Conservation (phyloP, 2,888 invertebrate genomes). For the Eutolmus rufibarbis region DNA sequence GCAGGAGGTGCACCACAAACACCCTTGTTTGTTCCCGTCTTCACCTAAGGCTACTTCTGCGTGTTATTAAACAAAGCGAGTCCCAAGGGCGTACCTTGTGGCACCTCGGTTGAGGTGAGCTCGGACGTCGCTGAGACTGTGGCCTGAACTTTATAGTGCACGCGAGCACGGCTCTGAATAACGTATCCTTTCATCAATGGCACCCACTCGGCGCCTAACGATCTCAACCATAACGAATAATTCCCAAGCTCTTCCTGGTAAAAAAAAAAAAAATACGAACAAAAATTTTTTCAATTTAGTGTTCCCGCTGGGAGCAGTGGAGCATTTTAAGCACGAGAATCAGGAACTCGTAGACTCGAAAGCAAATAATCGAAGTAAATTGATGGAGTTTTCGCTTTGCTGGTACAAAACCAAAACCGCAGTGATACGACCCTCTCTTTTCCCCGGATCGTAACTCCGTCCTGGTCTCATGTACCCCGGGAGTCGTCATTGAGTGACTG, state of each 20-base stretch:
- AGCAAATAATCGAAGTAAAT: slow-evolving; percentile 17
- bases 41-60: not conserved
- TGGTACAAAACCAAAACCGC: not conserved
- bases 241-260: not conserved
- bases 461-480: not conserved
- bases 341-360: not conserved
- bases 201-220: not conserved
- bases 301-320: not conserved
- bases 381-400: not conserved
- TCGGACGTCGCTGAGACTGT: not conserved
- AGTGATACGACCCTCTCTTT: not conserved
- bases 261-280: not conserved
- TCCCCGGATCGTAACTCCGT: not conserved
- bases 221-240: not conserved
- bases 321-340: not conserved
- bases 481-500: slow-evolving; percentile 9
- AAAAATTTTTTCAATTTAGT: not conserved
- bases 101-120: not conserved
- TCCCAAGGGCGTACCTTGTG: not conserved
- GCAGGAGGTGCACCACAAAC: not conserved
- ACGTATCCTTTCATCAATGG: not conserved
- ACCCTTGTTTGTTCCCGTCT: not conserved
- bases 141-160: not conserved
- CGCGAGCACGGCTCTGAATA: not conserved
- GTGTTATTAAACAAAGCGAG: not conserved